phyloP scores from a whole-genome alignment of 53 echinoderm and acorn worm genomes.

The Antedon mediterranea region DNA sequence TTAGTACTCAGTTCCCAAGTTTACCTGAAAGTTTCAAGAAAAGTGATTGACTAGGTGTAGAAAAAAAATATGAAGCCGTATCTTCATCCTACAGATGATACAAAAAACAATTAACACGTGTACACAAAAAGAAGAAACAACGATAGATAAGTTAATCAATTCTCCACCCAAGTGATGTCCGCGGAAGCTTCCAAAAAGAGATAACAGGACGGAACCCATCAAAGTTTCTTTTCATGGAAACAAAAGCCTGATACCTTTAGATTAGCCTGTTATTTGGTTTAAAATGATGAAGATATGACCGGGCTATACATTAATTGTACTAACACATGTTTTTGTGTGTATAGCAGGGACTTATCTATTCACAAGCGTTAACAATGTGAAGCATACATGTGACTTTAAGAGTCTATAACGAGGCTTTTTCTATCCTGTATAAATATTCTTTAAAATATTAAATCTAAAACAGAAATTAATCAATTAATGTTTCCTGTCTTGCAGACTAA shows the following conservation, averaged over 20 bases:
- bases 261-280: neutral
- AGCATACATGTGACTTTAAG: neutral
- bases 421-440: too few relatives aligned
- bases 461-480: neutral
- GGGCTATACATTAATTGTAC: neutral
- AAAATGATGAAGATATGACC: neutral
- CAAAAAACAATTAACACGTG: too few relatives aligned
- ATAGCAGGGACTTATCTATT: neutral
- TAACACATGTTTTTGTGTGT: neutral
- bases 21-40: too few relatives aligned
- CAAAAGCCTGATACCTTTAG: neutral
- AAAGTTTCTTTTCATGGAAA: neutral
- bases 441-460: too few relatives aligned
- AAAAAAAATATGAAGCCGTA: too few relatives aligned
- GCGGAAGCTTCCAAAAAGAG: neutral
- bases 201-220: neutral
- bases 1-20: too few relatives aligned
- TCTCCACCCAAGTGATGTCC: neutral
- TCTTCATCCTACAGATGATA: too few relatives aligned
- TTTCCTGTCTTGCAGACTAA: neutral
- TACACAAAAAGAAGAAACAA: too few relatives aligned
- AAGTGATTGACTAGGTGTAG: too few relatives aligned
- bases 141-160: too few relatives aligned
- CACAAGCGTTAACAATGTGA: neutral
- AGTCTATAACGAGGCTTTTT: too few relatives aligned